A percentile compares a stretch with the other conserved stretches of the same genome.
Conservation (phyloP, 1,140 invertebrate genomes). For the Caenorhabditis inopinata region DNA sequence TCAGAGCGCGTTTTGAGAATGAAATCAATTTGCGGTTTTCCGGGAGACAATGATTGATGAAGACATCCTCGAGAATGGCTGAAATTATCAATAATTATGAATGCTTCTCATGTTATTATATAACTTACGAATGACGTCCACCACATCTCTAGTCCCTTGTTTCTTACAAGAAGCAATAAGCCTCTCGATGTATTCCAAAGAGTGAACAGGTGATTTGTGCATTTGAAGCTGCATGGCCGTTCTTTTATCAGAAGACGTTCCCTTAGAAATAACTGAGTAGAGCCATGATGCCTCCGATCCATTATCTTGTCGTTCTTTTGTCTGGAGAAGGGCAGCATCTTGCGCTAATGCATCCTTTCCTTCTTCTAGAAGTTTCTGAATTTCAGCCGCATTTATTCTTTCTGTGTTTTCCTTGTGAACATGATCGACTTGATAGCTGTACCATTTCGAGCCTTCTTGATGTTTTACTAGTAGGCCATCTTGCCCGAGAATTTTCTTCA, state of each 20-base stretch:
- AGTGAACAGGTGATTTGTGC: slow-evolving; percentile 71
- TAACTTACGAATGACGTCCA: slow-evolving; percentile 71
- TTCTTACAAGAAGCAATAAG: slow-evolving; percentile 72
- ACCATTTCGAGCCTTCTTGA: slow-evolving; percentile 30
- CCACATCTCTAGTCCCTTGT: slow-evolving; percentile 74
- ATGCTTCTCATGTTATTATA: slow-evolving; percentile 33
- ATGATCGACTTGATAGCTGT: slow-evolving; percentile 21
- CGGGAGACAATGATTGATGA: slow-evolving; percentile 77
- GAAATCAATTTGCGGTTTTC: slow-evolving; percentile 74
- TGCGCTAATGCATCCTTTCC: not conserved
- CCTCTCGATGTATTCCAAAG: slow-evolving; percentile 74
- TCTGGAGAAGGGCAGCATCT: slow-evolving; percentile 9
- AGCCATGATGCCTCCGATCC: slow-evolving; percentile 44
- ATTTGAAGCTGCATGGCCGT: slow-evolving; percentile 76
- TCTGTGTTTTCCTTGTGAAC: slow-evolving; percentile 1
- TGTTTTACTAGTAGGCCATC: not conserved
- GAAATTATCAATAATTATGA: slow-evolving; percentile 50
- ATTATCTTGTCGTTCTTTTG: slow-evolving; percentile 1
- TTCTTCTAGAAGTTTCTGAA: slow-evolving; percentile 14
- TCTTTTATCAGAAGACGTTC: slow-evolving; percentile 74
- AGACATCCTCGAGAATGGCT: slow-evolving; percentile 77
- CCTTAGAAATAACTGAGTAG: slow-evolving; percentile 21
- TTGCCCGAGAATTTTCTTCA: slow-evolving; percentile 11
- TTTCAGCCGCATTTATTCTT: not conserved
- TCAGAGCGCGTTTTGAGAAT: slow-evolving; percentile 75